Evolutionary conservation across 2,113 vertebrate species (phyloP).

Genomic region (Telmatochromis brachygnathus): DNA sequence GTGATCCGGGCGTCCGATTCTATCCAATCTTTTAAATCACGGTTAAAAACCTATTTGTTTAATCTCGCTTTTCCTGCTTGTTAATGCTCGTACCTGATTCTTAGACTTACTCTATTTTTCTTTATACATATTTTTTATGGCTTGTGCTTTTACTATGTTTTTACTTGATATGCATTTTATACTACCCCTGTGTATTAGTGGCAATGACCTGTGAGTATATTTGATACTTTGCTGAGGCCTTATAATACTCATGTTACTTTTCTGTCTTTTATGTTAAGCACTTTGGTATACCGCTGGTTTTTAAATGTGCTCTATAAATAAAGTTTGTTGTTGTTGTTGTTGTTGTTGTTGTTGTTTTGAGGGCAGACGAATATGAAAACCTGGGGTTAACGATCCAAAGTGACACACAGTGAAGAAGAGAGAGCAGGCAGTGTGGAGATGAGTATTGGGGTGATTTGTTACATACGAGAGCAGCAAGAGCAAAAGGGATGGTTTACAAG

Average conservation of each 20-base stretch:
- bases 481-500: neutral
- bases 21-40: too few species aligned
- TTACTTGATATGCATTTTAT: neutral
- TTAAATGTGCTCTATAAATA: neutral
- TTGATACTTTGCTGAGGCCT: neutral
- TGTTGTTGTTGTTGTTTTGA: neutral
- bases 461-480: neutral
- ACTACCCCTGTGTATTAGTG: neutral
- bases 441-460: neutral
- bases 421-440: neutral
- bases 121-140: neutral
- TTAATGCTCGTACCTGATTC: too few species aligned
- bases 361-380: neutral
- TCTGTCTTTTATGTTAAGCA: neutral
- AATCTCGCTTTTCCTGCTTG: too few species aligned
- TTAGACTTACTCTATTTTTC: neutral
- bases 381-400: neutral
- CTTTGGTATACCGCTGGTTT: neutral
- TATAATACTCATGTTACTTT: neutral
- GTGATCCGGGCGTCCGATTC: too few species aligned
- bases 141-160: neutral
- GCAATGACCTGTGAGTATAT: neutral
- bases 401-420: neutral
- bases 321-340: neutral
- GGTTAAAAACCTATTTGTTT: too few species aligned